phyloP scores from a whole-genome alignment of 2,113 vertebrate species.

The Albula glossodonta region DNA sequence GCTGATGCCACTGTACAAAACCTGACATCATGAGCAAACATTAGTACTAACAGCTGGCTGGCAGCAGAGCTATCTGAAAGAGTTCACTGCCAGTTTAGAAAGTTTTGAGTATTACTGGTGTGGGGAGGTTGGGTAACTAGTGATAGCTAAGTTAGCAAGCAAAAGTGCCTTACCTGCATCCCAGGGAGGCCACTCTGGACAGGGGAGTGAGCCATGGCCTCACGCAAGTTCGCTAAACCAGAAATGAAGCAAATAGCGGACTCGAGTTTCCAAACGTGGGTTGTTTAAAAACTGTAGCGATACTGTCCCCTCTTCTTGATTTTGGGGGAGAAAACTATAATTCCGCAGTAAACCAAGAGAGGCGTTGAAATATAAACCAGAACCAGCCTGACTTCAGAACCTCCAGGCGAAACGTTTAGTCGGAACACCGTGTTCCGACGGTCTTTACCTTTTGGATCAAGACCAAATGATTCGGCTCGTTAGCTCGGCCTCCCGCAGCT shows the following conservation, averaged over 20 bases:
- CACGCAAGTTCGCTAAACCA: conserved; percentile 27
- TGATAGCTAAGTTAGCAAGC: neutral
- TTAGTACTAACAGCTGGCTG: neutral
- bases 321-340: neutral
- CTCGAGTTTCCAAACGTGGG: neutral
- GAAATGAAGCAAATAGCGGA: neutral
- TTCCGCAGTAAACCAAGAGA: neutral
- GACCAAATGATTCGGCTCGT: conserved; percentile 8
- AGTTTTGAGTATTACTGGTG: neutral
- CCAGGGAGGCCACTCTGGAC: conserved; percentile 88
- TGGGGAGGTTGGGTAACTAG: neutral
- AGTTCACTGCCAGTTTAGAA: neutral
- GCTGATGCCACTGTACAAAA: neutral
- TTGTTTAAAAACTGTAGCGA: neutral
- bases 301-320: neutral
- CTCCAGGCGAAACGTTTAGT: neutral
- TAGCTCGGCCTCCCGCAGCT: neutral
- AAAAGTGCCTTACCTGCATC: conserved; percentile 85
- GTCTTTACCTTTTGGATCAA: conserved; percentile 12
- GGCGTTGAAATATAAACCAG: neutral
- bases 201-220: conserved; percentile 88
- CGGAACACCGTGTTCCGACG: neutral
- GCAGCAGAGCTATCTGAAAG: neutral
- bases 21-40: neutral
- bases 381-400: neutral